Percentiles rank a stretch among this genome's conserved stretches.
phyloP scores from a whole-genome alignment of 1,140 invertebrate genomes.

The Myzus persicae region DNA sequence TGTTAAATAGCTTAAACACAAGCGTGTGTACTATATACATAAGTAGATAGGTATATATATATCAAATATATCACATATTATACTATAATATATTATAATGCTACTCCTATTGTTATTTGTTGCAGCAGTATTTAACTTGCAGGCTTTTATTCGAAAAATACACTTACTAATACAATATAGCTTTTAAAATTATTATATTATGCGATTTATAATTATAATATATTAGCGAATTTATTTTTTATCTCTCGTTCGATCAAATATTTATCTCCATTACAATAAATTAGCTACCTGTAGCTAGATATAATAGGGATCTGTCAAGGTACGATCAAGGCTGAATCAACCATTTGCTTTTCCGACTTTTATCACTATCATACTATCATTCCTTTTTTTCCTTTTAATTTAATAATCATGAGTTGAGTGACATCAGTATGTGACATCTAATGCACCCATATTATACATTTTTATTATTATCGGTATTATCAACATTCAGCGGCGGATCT shows the following conservation, averaged over 20 bases:
- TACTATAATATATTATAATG: background rate
- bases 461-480: too few species aligned
- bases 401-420: too few species aligned
- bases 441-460: too few species aligned
- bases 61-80: background rate
- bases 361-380: too few species aligned
- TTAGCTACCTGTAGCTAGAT: background rate
- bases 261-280: background rate
- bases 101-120: background rate
- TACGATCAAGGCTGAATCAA: background rate
- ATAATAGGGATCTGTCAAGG: too few species aligned
- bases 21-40: background rate
- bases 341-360: too few species aligned
- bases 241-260: background rate
- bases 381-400: too few species aligned
- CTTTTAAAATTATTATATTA: background rate
- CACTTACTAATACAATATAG: background rate
- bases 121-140: background rate
- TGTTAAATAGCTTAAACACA: background rate
- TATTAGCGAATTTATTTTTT: background rate
- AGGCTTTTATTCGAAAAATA: conserved; percentile 25
- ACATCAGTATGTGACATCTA: too few species aligned
- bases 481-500: too few species aligned
- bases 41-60: background rate
- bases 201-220: background rate